Conservation (phyloP, 2,888 invertebrate species). For the Cataglyphis altisquamis region DNA sequence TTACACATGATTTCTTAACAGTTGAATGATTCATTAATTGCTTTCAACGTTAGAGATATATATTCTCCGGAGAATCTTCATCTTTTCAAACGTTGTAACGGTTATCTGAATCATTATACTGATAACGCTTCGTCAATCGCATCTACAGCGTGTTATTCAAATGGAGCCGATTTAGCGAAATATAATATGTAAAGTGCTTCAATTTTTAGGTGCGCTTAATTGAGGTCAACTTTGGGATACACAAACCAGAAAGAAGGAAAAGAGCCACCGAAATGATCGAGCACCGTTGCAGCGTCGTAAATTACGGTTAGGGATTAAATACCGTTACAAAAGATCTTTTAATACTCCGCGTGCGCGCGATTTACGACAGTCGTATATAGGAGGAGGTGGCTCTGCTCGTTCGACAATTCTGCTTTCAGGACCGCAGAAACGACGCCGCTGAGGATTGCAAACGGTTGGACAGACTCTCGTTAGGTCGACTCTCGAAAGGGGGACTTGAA, state of each 20-base stretch:
- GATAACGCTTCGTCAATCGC: constrained; percentile 1
- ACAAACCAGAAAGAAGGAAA: neutral
- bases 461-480: constrained; percentile 8
- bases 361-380: constrained; percentile 8
- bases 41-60: constrained; percentile 9
- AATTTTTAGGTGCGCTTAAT: constrained; percentile 31
- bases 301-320: constrained; percentile 54
- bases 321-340: constrained; percentile 49
- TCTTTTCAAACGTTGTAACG: neutral
- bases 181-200: constrained; percentile 11
- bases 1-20: constrained; percentile 22
- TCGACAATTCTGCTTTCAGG: constrained; percentile 46
- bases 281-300: constrained; percentile 41
- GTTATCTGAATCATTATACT: constrained; percentile 12
- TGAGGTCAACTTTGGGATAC: constrained; percentile 5
- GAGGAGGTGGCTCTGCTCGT: constrained; percentile 12
- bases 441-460: constrained; percentile 10
- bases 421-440: constrained; percentile 11
- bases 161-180: constrained; percentile 8
- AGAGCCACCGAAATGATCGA: constrained; percentile 41
- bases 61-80: constrained; percentile 37
- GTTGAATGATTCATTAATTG: constrained; percentile 1
- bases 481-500: constrained; percentile 64
- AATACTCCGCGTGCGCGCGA: constrained; percentile 40
- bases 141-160: neutral